These are phyloP conservation scores for Cirrhinus molitorella DNA, from an alignment of 2,797 vertebrate genomes.

Conservation along the genomic window DNA sequence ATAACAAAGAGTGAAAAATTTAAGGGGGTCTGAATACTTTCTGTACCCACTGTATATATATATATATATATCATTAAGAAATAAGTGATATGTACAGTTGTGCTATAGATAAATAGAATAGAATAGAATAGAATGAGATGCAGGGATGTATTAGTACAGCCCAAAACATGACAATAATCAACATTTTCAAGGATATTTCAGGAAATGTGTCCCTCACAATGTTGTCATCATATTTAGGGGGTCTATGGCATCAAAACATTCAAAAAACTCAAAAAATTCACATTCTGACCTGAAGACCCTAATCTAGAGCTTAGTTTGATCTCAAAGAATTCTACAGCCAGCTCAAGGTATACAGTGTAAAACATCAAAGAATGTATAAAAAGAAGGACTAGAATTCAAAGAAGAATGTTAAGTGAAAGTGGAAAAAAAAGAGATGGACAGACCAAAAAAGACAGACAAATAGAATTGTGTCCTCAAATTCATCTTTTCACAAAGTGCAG, in stretches of 20 bases:
- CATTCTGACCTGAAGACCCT: not conserved
- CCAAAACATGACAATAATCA: too few species aligned
- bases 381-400: not conserved
- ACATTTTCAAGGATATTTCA: not conserved
- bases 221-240: not conserved
- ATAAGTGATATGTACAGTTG: too few species aligned
- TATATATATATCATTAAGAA: too few species aligned
- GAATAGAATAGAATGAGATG: too few species aligned
- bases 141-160: too few species aligned
- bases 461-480: slow-evolving; percentile 28
- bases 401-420: not conserved
- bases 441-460: not conserved
- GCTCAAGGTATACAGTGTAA: not conserved
- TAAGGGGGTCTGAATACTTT: too few species aligned
- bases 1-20: too few species aligned
- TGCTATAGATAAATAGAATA: too few species aligned
- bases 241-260: not conserved
- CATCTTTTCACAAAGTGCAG: slow-evolving; percentile 33
- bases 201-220: not conserved
- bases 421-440: not conserved
- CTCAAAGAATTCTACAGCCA: not conserved
- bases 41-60: too few species aligned
- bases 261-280: not conserved
- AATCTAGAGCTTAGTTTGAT: not conserved
- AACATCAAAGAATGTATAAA: not conserved